These are phyloP conservation scores for Ridgeia piscesae DNA, from an alignment of 1,140 invertebrate genomes.

Conservation along the genomic window DNA sequence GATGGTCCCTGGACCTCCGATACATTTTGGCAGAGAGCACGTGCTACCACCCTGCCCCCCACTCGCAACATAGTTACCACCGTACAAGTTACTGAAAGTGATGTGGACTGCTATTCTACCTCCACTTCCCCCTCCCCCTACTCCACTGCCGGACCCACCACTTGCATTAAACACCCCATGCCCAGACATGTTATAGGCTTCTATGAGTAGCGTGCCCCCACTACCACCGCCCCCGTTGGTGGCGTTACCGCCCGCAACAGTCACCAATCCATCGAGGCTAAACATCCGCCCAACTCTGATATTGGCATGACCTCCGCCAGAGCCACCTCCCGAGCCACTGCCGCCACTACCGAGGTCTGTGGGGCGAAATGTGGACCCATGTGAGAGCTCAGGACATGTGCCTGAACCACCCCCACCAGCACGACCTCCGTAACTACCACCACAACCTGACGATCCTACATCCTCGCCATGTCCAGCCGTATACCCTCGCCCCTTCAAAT, in stretches of 20 bases:
- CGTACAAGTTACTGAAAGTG: slow-evolving; percentile 38
- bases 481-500: slow-evolving; percentile 37
- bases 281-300: slow-evolving; percentile 39
- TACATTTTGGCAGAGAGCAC: slow-evolving; percentile 14
- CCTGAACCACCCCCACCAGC: slow-evolving; percentile 34
- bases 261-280: slow-evolving; percentile 41
- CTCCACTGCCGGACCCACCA: slow-evolving; percentile 39
- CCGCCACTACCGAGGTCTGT: slow-evolving; percentile 43
- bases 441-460: slow-evolving; percentile 29
- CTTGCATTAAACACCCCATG: slow-evolving; percentile 39
- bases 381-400: slow-evolving; percentile 26
- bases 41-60: slow-evolving; percentile 34
- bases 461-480: slow-evolving; percentile 30
- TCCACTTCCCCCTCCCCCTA: slow-evolving; percentile 40
- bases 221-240: slow-evolving; percentile 38
- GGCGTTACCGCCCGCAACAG: slow-evolving; percentile 32
- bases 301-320: slow-evolving; percentile 42
- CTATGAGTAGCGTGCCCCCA: slow-evolving; percentile 44
- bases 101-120: slow-evolving; percentile 44
- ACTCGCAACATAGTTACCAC: slow-evolving; percentile 37
- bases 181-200: slow-evolving; percentile 43
- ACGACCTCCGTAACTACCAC: slow-evolving; percentile 43
- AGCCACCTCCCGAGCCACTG: slow-evolving; percentile 37
- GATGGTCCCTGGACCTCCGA: slow-evolving; percentile 44
- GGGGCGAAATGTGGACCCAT: slow-evolving; percentile 44